These are phyloP conservation scores for Desmophyllum pertusum DNA, from an alignment of 92 coral and sea anemone species.

Conservation along the genomic window DNA sequence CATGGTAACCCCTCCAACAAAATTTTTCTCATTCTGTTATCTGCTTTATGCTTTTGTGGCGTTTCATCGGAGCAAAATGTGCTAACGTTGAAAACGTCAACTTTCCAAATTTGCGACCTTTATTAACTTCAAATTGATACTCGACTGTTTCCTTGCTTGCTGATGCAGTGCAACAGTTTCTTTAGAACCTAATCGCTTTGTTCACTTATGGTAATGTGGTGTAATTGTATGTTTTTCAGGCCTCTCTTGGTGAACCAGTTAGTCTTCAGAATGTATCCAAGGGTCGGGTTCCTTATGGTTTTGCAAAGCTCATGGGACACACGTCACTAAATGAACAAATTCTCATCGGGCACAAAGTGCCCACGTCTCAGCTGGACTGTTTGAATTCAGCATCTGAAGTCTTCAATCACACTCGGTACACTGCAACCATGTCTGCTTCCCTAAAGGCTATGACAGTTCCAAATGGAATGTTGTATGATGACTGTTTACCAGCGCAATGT, in stretches of 20 bases:
- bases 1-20: too few relatives aligned
- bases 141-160: too few relatives aligned
- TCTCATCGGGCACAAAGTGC: slow-evolving; percentile 85
- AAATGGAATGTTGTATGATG: slow-evolving; percentile 29
- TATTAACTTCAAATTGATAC: too few relatives aligned
- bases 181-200: too few relatives aligned
- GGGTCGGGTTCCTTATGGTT: slow-evolving; percentile 80
- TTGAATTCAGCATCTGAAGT: slow-evolving; percentile 59
- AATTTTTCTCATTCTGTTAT: too few relatives aligned
- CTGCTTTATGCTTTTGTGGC: too few relatives aligned
- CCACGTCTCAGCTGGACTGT: slow-evolving; percentile 56
- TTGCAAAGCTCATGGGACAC: slow-evolving; percentile 90
- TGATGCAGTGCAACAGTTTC: too few relatives aligned
- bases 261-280: slow-evolving; percentile 73
- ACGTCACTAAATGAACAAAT: slow-evolving; percentile 82
- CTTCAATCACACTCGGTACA: slow-evolving; percentile 68
- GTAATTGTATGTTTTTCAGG: slow-evolving; percentile 37
- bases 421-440: slow-evolving; percentile 63
- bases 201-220: background rate
- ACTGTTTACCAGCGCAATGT: background rate
- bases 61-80: too few relatives aligned
- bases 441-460: slow-evolving; percentile 75
- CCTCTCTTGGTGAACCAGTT: slow-evolving; percentile 69
- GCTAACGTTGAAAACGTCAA: too few relatives aligned
- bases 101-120: too few relatives aligned